These are phyloP conservation scores for Oreochromis spilurus DNA, from an alignment of 2,113 vertebrate species.

Conservation along the genomic window DNA sequence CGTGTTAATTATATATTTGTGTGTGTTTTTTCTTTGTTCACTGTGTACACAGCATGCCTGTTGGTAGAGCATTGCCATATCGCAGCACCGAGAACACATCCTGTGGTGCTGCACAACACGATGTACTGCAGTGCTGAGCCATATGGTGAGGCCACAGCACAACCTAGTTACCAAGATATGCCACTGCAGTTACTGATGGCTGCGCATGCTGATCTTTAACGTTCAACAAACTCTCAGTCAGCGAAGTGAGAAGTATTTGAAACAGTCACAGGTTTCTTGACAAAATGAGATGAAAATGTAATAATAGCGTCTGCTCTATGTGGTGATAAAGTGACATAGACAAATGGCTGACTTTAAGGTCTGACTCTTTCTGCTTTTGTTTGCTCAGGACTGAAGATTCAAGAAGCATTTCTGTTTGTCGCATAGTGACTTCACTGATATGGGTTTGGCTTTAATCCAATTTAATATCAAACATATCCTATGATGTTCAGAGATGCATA, in stretches of 20 bases:
- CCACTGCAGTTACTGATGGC: neutral
- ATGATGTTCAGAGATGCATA: neutral
- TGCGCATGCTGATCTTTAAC: neutral
- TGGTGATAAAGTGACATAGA: neutral
- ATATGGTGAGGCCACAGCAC: constrained; percentile 59
- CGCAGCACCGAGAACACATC: constrained; percentile 23
- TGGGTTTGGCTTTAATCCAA: neutral
- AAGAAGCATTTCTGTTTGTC: neutral
- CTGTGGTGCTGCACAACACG: constrained; percentile 45
- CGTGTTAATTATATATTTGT: constrained; percentile 11
- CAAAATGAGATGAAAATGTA: neutral
- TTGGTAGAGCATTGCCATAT: constrained; percentile 47
- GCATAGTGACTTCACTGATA: neutral
- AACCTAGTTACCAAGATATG: constrained; percentile 30
- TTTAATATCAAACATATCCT: neutral
- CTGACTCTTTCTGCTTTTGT: neutral
- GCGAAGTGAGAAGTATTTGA: neutral
- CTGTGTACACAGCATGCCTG: constrained; percentile 14
- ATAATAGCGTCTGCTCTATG: neutral
- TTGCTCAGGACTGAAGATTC: neutral
- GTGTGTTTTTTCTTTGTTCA: fast-evolving
- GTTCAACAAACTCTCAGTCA: neutral
- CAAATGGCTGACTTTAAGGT: neutral
- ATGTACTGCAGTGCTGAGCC: constrained; percentile 45
- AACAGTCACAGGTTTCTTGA: neutral